Evolutionary conservation across 2,797 vertebrate species (phyloP).

Genomic region (Ambastaia sidthimunki): DNA sequence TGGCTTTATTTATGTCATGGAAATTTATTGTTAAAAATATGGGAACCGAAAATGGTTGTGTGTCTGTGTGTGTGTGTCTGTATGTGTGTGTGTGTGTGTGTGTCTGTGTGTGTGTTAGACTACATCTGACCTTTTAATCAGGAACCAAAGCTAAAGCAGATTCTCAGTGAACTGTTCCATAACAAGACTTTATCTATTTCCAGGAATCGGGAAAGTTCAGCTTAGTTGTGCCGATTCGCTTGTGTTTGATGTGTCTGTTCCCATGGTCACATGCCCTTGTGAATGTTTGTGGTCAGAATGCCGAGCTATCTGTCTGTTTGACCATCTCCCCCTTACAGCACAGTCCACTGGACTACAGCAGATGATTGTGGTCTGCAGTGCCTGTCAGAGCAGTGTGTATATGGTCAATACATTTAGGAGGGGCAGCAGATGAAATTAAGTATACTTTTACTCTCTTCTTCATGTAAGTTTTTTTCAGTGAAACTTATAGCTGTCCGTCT

Average conservation of each 20-base stretch:
- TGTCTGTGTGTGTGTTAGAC: slow-evolving; percentile 11
- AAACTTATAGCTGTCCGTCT: background rate
- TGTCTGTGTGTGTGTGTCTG: slow-evolving; percentile 9
- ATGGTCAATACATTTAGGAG: slow-evolving; percentile 23
- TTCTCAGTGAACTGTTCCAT: slow-evolving; percentile 24
- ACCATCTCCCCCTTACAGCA: slow-evolving; percentile 54
- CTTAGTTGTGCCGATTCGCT: slow-evolving; percentile 18
- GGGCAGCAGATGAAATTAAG: background rate
- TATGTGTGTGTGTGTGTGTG: slow-evolving; percentile 39
- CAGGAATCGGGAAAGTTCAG: slow-evolving; percentile 26
- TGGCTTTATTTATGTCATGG: background rate
- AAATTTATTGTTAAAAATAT: background rate
- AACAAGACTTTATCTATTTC: slow-evolving; percentile 34
- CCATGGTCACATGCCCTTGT: slow-evolving; percentile 74
- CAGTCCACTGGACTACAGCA: slow-evolving; percentile 5
- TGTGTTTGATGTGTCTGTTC: slow-evolving; percentile 68
- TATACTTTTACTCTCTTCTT: background rate
- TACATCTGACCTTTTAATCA: slow-evolving; percentile 32
- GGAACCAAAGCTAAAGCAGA: slow-evolving; percentile 44
- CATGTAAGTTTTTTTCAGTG: slow-evolving; percentile 13
- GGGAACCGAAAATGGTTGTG: background rate
- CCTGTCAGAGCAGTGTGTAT: slow-evolving; percentile 42
- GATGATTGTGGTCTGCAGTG: slow-evolving; percentile 1
- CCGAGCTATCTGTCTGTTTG: slow-evolving; percentile 69
- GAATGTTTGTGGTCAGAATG: slow-evolving; percentile 73